Base-by-base conservation (phyloP, 1,140 invertebrate genomes). In the Lucilia cuprina region DNA sequence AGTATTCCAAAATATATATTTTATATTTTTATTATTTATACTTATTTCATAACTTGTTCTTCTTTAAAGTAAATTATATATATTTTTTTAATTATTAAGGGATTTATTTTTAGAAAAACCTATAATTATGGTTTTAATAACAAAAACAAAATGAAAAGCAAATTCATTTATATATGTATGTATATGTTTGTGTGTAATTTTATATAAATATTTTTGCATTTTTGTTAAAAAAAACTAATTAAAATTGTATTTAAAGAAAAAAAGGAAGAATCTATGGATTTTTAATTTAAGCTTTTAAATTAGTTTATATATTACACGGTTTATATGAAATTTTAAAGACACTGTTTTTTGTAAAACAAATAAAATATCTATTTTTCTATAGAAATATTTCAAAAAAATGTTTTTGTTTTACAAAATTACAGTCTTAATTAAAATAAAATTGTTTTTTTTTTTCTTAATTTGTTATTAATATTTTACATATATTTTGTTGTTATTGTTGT, bases 1-100 rank as follows among this genome's bases (percentile, higher is more conserved):
- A 80, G 77, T 80, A 80, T 80, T 80, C 77, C 77, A 80, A 80
- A 80, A 80, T 80, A 80, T 80, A 80, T 80, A 12, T 80, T 21
- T 14, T 55, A 17, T 55, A 12, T 17, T 55, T 55, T 55, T 75
- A n/a, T 75, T n/a, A 35, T 74, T 21, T 12, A 83, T 74, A 65
- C 35, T 83, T 83, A 25, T 83, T 75, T 74, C 2, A 30, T 83
- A 74, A 41, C 30, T 83, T 83, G 49, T 49, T 49, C 9, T 49
- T 49, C 9, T 65, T 34, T 83, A 17, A 47, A 60, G 74, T 75
- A 14, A 75, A n/a, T 49, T 49, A 75, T 75, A 30, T 70, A 25
- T n/a, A n/a, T n/a, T 82, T 82, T 55, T 65, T 70, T 65, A 30
- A 14, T 83, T 83, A 30, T 30, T n/a, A 41, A 35, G 70, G 12